phyloP scores from a whole-genome alignment of 2,888 invertebrate species.

The Serripes groenlandicus region DNA sequence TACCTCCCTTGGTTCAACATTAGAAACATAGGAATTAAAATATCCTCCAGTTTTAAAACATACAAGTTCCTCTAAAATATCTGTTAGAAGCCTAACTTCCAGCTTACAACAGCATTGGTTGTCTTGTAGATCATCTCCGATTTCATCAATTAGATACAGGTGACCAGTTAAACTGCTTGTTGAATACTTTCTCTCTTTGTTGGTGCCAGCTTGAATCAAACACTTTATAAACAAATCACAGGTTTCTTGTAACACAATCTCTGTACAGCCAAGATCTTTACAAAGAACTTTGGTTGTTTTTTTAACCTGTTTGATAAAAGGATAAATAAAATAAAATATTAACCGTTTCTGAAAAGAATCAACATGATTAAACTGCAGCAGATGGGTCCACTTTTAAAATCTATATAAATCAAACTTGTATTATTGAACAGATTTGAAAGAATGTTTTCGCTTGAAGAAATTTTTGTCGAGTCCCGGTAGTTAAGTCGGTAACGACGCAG shows the following conservation, averaged over 20 bases:
- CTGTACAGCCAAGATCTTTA: conserved; percentile 58
- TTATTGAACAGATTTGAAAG: too few relatives aligned
- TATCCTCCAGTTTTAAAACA: neutral
- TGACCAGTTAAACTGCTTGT: conserved; percentile 33
- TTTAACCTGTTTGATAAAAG: neutral
- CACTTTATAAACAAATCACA: conserved; percentile 59
- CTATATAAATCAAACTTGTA: too few relatives aligned
- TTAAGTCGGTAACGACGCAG: too few relatives aligned
- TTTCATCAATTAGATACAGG: conserved; percentile 9
- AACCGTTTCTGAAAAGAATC: too few relatives aligned
- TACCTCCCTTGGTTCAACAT: neutral
- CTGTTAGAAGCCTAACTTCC: neutral
- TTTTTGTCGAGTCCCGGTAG: too few relatives aligned
- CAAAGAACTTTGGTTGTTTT: conserved; percentile 15
- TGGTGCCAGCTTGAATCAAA: conserved; percentile 34
- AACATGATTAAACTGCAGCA: too few relatives aligned
- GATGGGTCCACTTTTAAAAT: too few relatives aligned
- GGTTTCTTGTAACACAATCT: conserved; percentile 43
- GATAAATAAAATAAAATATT: neutral
- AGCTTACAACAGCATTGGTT: conserved; percentile 22
- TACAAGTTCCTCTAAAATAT: neutral
- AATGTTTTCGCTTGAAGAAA: too few relatives aligned
- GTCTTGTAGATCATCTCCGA: neutral
- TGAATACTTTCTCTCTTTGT: neutral
- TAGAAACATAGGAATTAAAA: neutral